A percentile compares a stretch with the other conserved stretches of the same genome.
Conservation (phyloP, 2,888 invertebrate genomes). For the Pelosia muscerda region DNA sequence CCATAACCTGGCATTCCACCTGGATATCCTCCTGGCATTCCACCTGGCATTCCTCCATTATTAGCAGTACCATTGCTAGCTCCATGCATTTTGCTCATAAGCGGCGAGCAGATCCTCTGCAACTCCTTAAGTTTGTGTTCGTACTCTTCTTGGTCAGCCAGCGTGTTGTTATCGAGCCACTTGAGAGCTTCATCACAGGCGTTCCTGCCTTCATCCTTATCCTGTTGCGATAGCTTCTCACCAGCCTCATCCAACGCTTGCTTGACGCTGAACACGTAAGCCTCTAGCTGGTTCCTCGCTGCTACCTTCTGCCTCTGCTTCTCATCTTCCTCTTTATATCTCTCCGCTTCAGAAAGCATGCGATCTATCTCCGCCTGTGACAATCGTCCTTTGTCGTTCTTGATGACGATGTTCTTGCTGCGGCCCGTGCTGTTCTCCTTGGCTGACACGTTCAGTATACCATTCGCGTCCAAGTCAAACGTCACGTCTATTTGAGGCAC, state of each 20-base stretch:
- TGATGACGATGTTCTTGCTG: constrained; percentile 19
- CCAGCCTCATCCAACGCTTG: constrained; percentile 89
- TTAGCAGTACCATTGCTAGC: constrained; percentile 61
- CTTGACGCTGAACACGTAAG: constrained; percentile 61
- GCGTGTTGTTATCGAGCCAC: constrained; percentile 91
- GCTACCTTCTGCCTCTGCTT: constrained; percentile 13
- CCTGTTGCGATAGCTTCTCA: constrained; percentile 87
- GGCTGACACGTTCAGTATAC: constrained; percentile 19
- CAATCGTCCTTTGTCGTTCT: constrained; percentile 17
- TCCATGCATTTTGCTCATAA: constrained; percentile 87
- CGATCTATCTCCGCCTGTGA: constrained; percentile 17
- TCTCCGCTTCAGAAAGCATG: constrained; percentile 18
- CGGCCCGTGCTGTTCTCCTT: constrained; percentile 19
- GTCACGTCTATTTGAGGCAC: constrained; percentile 17
- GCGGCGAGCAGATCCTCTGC: constrained; percentile 85
- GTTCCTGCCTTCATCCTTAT: constrained; percentile 84
- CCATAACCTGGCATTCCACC: neutral
- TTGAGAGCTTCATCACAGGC: constrained; percentile 88
- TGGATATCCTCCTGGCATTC: neutral
- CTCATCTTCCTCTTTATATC: constrained; percentile 18
- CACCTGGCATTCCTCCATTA: constrained; percentile 20
- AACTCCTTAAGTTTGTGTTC: constrained; percentile 88
- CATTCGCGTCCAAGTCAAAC: constrained; percentile 18
- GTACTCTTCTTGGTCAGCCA: constrained; percentile 89
- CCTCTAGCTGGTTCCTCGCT: constrained; percentile 16